Percentiles rank a stretch among this genome's conserved stretches.
Evolutionary conservation across 37 sponge, comb jelly and placozoan genomes (phyloP).

Genomic region (Lycopodina hypogea): DNA sequence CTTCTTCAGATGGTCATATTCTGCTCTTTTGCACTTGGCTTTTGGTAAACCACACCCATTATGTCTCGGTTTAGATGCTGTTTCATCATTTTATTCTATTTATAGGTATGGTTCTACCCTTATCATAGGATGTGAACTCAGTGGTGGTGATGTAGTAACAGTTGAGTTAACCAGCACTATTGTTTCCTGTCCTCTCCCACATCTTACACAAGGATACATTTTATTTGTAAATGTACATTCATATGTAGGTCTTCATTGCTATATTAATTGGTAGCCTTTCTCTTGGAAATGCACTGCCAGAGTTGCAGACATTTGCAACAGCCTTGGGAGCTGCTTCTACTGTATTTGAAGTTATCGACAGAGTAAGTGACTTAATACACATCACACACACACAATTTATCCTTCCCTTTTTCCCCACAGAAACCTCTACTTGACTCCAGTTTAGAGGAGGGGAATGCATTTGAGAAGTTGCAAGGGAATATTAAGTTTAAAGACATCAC

Average conservation of each 20-base stretch:
- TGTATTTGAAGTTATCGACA: constrained; percentile 75
- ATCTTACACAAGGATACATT: no score
- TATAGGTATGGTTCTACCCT: constrained; percentile 63
- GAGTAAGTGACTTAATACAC: constrained; percentile 36
- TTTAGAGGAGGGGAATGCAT: constrained; percentile 55
- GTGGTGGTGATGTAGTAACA: constrained; percentile 61
- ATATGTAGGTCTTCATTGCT: constrained; percentile 67
- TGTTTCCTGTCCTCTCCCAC: no score
- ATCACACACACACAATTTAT: background rate
- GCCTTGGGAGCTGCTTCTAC: constrained; percentile 72
- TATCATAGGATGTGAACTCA: constrained; percentile 48
- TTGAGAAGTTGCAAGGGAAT: constrained; percentile 53
- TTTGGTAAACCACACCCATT: constrained; percentile 55
- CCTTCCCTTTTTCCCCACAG: constrained; percentile 19
- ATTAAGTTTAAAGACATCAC: constrained; percentile 78
- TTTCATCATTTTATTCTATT: constrained; percentile 18
- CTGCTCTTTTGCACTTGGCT: constrained; percentile 71
- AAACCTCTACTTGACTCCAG: constrained; percentile 62
- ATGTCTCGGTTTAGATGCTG: constrained; percentile 49
- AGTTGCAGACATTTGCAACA: constrained; percentile 68
- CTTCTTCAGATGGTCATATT: constrained; percentile 51
- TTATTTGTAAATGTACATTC: no score
- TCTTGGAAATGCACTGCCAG: constrained; percentile 81
- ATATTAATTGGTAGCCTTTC: constrained; percentile 76
- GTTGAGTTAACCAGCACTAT: background rate